These are phyloP conservation scores for Hydropsyche tenuis DNA, from an alignment of 1,140 invertebrate genomes.

Conservation along the genomic window DNA sequence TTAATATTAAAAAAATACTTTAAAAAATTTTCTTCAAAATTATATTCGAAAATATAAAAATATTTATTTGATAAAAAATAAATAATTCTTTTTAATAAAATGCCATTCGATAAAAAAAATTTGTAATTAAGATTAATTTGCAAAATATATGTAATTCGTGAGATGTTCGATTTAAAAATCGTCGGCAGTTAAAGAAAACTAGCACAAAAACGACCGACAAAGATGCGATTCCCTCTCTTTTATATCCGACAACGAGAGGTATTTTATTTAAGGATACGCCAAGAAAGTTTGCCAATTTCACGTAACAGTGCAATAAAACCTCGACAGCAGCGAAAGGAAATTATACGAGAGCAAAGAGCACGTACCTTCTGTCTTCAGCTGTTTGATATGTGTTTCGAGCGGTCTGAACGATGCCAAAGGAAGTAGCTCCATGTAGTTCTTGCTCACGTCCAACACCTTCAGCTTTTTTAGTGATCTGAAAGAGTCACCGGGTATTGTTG, in stretches of 20 bases:
- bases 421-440: slow-evolving; percentile 83
- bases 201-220: not conserved
- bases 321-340: not conserved
- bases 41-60: too few relatives aligned
- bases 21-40: too few relatives aligned
- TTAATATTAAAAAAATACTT: too few relatives aligned
- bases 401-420: slow-evolving; percentile 77
- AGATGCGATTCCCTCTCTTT: slow-evolving; percentile 9
- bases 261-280: slow-evolving; percentile 26
- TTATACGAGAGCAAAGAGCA: not conserved
- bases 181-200: not conserved
- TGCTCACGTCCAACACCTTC: slow-evolving; percentile 79
- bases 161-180: slow-evolving; percentile 7
- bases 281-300: slow-evolving; percentile 24
- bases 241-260: slow-evolving; percentile 19
- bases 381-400: slow-evolving; percentile 81
- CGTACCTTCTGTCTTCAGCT: slow-evolving; percentile 78
- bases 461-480: slow-evolving; percentile 83
- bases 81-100: too few relatives aligned
- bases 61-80: too few relatives aligned
- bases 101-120: too few relatives aligned
- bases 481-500: slow-evolving; percentile 76
- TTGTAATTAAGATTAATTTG: too few relatives aligned
- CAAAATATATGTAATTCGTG: too few relatives aligned
- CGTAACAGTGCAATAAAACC: slow-evolving; percentile 14